Base-by-base conservation (phyloP, 2,888 invertebrate species). In the Chymomyza caudatula region DNA sequence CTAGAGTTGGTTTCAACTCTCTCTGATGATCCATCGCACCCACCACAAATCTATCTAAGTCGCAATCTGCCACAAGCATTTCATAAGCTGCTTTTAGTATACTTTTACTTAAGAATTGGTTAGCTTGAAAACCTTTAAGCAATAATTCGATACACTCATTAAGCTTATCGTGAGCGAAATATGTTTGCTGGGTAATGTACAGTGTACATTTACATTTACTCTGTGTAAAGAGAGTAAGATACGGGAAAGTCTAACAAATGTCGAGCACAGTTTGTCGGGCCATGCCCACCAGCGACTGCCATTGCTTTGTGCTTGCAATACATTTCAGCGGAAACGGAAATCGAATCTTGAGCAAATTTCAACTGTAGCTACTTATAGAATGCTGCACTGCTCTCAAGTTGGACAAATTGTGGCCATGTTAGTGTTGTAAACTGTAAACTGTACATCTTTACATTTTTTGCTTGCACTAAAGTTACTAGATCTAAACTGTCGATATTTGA, bases 291-390 rank as follows among this genome's bases (percentile, higher is more conserved):
- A 37, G 29, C 11, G 8, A n/a, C 13, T 17, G n/a, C 13, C n/a
- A 47, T 53, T 70, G 67, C 69, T 37, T 47, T 71, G 60, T 75
- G 80, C 65, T 69, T 74, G 78, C 78, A 82, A 2, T 11, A 71
- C 76, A n/a, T n/a, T n/a, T n/a, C n/a, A 78, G 68, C 79, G 82
- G 84, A 84, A 84, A 69, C 85, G 82, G 82, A 82, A 84, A 82
- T 82, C 85, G 82, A 82, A 84, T 82, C 77, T 81, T 84, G 67
- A 79, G 70, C 81, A 81, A 67, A 77, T 84, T 75, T 69, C 49
- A 51, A 47, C 17, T 37, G 44, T 17, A 47, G 3, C 17, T 13
- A 43, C 13, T 11, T 47, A 5, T 17, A 47, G n/a, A 17, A 47
- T 17, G 44, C 44, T 47, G 44, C 37, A 15, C 6, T 17, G 44